Percentiles rank a stretch among this genome's conserved stretches.
Evolutionary conservation across 2,113 vertebrate species (phyloP).

Genomic region (Xenus cinereus): DNA sequence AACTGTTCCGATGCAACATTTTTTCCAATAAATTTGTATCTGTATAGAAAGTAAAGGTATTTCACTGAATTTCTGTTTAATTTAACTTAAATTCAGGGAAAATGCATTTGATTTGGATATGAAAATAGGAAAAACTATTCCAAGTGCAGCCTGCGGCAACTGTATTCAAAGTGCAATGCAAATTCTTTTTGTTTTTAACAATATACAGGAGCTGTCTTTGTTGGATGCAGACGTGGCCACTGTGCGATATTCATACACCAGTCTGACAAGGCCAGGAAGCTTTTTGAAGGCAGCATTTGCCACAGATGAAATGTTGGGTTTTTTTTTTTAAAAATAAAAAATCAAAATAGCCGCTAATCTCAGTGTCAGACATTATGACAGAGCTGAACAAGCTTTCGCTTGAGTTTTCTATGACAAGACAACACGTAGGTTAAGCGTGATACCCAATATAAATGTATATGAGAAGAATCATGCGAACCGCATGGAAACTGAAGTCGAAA

Average conservation of each 20-base stretch:
- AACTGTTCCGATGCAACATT: background rate
- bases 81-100: conserved; percentile 17
- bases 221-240: background rate
- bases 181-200: background rate
- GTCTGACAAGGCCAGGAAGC: background rate
- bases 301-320: background rate
- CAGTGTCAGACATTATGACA: background rate
- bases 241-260: background rate
- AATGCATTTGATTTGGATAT: conserved; percentile 1
- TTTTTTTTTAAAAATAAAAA: background rate
- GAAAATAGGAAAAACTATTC: conserved; percentile 33
- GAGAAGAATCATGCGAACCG: background rate
- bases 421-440: background rate
- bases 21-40: background rate
- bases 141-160: background rate
- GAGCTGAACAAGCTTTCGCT: background rate
- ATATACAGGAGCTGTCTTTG: background rate
- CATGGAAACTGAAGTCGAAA: background rate
- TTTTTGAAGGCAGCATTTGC: conserved; percentile 25
- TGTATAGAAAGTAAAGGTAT: conserved; percentile 33
- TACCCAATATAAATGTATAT: background rate
- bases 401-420: background rate
- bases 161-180: background rate
- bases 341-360: conserved; percentile 24
- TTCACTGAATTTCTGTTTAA: background rate